These are phyloP conservation scores for Chondrosia reniformis DNA, from an alignment of 37 sponge, comb jelly and placozoan genomes.

Conservation along the genomic window DNA sequence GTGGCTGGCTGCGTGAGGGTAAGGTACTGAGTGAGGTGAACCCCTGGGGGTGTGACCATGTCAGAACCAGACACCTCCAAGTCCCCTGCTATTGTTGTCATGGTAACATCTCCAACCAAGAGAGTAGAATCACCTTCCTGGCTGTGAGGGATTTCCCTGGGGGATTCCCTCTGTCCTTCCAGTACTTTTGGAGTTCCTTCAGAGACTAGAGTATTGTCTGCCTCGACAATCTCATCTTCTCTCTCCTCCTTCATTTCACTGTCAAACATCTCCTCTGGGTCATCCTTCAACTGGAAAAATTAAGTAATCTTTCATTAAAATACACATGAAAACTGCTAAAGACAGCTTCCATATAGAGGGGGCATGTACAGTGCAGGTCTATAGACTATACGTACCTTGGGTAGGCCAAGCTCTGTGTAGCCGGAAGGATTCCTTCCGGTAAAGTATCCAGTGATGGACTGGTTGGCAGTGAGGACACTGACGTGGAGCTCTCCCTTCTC, in stretches of 20 bases:
- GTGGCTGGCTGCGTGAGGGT: not conserved
- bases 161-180: not conserved
- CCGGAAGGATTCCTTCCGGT: too few species aligned
- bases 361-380: too few species aligned
- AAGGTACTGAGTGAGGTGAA: slow-evolving; percentile 13
- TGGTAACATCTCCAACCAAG: slow-evolving; percentile 15
- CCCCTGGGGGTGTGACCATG: slow-evolving; percentile 29
- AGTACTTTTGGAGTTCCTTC: not conserved
- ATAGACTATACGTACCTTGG: too few species aligned
- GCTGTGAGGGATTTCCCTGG: not conserved
- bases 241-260: not conserved
- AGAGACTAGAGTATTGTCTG: not conserved
- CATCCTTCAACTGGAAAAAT: too few species aligned
- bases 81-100: slow-evolving; percentile 12
- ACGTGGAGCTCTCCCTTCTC: too few species aligned
- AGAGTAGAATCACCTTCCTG: not conserved
- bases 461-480: too few species aligned
- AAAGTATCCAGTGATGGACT: too few species aligned
- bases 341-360: too few species aligned
- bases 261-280: too few species aligned
- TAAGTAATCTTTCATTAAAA: too few species aligned
- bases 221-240: not conserved
- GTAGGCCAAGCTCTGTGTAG: too few species aligned
- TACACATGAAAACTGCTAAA: too few species aligned
- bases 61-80: not conserved